phyloP scores from a whole-genome alignment of 2,888 invertebrate genomes.

The Campoplex capitator region DNA sequence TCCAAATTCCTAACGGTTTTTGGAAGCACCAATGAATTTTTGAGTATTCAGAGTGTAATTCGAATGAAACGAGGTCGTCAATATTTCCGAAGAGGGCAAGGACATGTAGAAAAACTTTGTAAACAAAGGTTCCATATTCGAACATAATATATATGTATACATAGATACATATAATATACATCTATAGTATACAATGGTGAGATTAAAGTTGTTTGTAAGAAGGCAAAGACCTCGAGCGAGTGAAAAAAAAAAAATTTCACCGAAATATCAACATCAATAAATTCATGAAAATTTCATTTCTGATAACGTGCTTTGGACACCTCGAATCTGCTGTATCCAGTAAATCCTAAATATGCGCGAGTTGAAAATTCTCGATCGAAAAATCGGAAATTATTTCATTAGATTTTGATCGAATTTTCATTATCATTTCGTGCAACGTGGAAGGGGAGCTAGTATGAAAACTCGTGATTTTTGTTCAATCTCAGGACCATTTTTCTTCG shows the following conservation, averaged over 20 bases:
- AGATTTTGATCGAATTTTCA: background rate
- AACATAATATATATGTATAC: background rate
- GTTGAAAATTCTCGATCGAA: background rate
- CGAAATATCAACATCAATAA: background rate
- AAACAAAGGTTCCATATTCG: slow-evolving; percentile 15
- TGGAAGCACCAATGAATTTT: background rate
- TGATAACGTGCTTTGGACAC: background rate
- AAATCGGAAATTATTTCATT: background rate
- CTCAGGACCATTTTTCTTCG: background rate
- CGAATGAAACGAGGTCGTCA: background rate
- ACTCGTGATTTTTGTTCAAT: background rate
- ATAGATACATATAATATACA: background rate
- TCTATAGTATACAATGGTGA: background rate
- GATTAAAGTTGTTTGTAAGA: slow-evolving; percentile 8
- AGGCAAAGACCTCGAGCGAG: slow-evolving; percentile 4
- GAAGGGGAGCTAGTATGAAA: background rate
- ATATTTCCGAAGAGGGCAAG: slow-evolving; percentile 6
- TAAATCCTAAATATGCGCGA: background rate
- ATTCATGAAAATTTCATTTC: background rate
- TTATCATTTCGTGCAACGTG: background rate
- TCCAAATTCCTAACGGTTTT: background rate
- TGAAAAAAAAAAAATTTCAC: background rate
- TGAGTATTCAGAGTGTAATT: background rate
- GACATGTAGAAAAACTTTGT: slow-evolving; percentile 24
- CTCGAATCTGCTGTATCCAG: background rate